A percentile compares a stretch with the other conserved stretches of the same genome.
Evolutionary conservation across 2,113 vertebrate genomes (phyloP).

Genomic region (Upupa epops): DNA sequence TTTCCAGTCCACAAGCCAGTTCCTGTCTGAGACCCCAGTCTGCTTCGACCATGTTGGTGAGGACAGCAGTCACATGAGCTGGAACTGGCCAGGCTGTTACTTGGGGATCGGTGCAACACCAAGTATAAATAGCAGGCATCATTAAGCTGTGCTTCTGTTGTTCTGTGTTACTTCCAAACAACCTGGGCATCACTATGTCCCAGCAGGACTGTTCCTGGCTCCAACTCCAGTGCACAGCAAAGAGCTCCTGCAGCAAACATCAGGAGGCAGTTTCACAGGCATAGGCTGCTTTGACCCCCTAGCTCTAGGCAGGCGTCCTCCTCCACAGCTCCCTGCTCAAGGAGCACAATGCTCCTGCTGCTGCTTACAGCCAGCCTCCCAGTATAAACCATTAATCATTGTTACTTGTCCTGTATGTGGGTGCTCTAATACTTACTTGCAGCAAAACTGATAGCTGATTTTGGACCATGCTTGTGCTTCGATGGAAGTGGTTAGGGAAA

Average conservation of each 20-base stretch:
- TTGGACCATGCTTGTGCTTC: neutral
- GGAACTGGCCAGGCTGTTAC: neutral
- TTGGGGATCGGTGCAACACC: neutral
- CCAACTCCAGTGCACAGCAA: fast-evolving
- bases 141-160: neutral
- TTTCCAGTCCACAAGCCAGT: neutral
- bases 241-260: neutral
- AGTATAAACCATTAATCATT: neutral
- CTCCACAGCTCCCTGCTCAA: neutral
- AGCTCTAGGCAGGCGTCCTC: neutral
- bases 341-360: neutral
- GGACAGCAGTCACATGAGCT: neutral
- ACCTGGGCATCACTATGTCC: neutral
- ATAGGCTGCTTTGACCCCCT: neutral
- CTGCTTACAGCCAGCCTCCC: neutral
- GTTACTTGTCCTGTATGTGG: neutral
- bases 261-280: neutral
- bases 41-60: neutral
- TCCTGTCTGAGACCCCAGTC: neutral
- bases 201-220: neutral
- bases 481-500: neutral
- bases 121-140: neutral
- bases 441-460: neutral
- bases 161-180: neutral
- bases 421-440: neutral